These are phyloP conservation scores for Emys orbicularis DNA, from an alignment of 2,797 vertebrate genomes.

Conservation along the genomic window DNA sequence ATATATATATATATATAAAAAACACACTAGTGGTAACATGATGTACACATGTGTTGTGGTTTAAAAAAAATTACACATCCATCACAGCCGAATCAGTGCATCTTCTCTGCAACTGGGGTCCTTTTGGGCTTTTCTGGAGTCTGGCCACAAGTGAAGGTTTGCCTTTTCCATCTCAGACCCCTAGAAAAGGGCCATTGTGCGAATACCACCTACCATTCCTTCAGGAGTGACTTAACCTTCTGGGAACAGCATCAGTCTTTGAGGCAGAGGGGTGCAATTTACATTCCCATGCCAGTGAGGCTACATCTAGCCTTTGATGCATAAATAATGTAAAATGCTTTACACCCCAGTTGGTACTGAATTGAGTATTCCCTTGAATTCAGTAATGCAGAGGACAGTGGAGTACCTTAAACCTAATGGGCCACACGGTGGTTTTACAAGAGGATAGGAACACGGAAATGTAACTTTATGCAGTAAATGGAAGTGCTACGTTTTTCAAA, in stretches of 20 bases:
- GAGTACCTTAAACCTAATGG: neutral
- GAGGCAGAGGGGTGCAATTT: accelerated
- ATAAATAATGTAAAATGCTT: neutral
- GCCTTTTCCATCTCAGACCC: neutral
- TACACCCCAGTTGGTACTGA: neutral
- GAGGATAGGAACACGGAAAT: neutral
- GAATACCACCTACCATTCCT: neutral
- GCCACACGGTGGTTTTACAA: neutral
- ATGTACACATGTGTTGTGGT: accelerated
- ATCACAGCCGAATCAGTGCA: neutral
- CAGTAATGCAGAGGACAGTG: neutral
- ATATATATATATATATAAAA: neutral
- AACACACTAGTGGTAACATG: neutral
- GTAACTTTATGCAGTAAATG: neutral
- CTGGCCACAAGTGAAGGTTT: neutral
- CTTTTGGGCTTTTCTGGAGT: neutral
- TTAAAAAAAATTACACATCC: too few relatives aligned
- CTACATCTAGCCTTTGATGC: neutral
- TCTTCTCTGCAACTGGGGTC: neutral
- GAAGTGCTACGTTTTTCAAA: neutral
- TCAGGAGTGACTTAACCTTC: neutral
- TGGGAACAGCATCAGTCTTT: neutral
- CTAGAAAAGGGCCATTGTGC: accelerated
- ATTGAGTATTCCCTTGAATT: neutral
- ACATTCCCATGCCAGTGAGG: neutral